phyloP scores from a whole-genome alignment of 2,888 invertebrate species.

The Aelia acuminata region DNA sequence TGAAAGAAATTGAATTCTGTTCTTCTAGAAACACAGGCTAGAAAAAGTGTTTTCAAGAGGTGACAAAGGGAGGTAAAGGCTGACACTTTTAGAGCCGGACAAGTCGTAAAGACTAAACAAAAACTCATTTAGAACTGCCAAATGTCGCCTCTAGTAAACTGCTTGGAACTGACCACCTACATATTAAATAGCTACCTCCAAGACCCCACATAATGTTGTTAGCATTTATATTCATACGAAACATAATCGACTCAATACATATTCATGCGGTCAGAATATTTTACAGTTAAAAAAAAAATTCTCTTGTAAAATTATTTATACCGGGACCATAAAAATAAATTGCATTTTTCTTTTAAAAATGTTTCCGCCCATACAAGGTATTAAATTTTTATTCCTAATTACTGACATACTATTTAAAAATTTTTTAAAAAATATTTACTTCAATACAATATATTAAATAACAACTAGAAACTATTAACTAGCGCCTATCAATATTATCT shows the following conservation, averaged over 20 bases:
- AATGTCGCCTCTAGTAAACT: not conserved
- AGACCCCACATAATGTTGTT: not conserved
- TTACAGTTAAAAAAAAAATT: not conserved
- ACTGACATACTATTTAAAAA: no score
- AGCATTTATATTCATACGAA: not conserved
- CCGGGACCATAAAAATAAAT: not conserved
- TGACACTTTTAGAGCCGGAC: slow-evolving; percentile 15
- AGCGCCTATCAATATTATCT: no score
- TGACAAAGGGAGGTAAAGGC: not conserved
- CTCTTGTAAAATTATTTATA: not conserved
- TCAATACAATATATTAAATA: no score
- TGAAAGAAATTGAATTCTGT: not conserved
- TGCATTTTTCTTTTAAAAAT: no score
- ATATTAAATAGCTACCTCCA: slow-evolving; percentile 29
- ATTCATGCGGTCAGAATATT: not conserved
- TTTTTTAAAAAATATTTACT: no score
- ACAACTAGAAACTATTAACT: no score
- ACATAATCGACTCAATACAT: slow-evolving; percentile 8
- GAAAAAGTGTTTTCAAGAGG: not conserved
- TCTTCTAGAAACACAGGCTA: not conserved
- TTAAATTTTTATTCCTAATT: no score
- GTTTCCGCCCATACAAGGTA: no score
- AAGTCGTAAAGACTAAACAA: slow-evolving; percentile 33
- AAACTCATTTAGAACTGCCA: slow-evolving; percentile 24
- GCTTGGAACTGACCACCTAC: not conserved